Conservation (phyloP, 1,140 invertebrate genomes). For the Arion vulgaris region DNA sequence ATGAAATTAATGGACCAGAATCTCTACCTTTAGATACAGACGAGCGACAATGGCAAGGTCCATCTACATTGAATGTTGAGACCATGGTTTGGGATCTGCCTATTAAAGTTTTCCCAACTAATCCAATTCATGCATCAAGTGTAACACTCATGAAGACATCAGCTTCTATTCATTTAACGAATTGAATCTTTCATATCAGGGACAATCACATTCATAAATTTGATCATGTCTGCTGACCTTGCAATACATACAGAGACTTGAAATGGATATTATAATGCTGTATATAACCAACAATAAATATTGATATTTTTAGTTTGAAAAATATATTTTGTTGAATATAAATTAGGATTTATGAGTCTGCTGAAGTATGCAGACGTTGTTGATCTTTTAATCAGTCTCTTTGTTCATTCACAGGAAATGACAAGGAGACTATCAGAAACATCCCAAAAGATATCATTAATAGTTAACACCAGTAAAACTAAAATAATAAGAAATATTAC, state of each 20-base stretch:
- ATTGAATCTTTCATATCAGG: neutral
- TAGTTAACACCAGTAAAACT: too few relatives aligned
- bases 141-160: conserved; percentile 55
- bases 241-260: too few relatives aligned
- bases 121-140: conserved; percentile 79
- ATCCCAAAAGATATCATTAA: too few relatives aligned
- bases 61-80: conserved; percentile 88
- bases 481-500: too few relatives aligned
- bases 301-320: too few relatives aligned
- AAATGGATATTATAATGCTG: neutral
- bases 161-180: conserved; percentile 22
- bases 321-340: too few relatives aligned
- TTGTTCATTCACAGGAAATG: too few relatives aligned
- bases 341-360: too few relatives aligned
- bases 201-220: neutral
- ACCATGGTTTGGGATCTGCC: conserved; percentile 99
- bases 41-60: conserved; percentile 85
- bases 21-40: conserved; percentile 67
- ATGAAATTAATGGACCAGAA: conserved; percentile 43
- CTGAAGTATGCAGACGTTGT: too few relatives aligned
- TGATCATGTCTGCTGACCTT: neutral
- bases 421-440: too few relatives aligned
- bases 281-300: neutral
- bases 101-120: conserved; percentile 91
- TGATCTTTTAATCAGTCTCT: too few relatives aligned